Conservation (phyloP, 1,140 invertebrate genomes). For the Stegodyphus dumicola region DNA sequence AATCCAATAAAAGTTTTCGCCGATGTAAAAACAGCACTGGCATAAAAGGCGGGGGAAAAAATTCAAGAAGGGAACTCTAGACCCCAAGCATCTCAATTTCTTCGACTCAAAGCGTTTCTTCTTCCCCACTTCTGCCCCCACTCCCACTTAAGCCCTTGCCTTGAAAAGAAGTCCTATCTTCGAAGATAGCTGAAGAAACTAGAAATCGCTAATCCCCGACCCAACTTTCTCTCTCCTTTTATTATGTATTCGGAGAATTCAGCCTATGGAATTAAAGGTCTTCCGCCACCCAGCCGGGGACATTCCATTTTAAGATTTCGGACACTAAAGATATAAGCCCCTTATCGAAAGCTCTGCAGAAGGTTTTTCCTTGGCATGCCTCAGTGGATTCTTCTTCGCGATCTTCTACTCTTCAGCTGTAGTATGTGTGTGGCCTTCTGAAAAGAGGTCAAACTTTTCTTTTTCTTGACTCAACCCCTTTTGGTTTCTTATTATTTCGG, state of each 20-base stretch:
- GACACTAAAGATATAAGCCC: background rate
- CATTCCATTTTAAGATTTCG: background rate
- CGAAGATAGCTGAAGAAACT: too few relatives aligned
- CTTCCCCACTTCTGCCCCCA: too few relatives aligned
- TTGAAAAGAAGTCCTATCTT: too few relatives aligned
- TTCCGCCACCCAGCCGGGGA: background rate
- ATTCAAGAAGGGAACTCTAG: too few relatives aligned
- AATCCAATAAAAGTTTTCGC: too few relatives aligned
- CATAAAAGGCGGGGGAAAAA: too few relatives aligned
- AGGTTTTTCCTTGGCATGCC: background rate
- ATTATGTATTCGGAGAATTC: background rate
- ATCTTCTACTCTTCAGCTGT: background rate
- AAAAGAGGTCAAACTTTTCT: background rate
- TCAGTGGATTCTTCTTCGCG: background rate
- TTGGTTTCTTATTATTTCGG: background rate
- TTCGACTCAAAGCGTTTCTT: too few relatives aligned
- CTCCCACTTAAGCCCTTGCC: too few relatives aligned
- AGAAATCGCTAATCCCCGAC: background rate
- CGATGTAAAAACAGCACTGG: too few relatives aligned
- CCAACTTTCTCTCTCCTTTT: background rate
- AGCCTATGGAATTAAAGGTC: background rate
- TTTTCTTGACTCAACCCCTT: background rate
- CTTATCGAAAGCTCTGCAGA: background rate
- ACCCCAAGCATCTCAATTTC: too few relatives aligned
- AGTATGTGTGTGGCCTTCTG: background rate